Percentiles rank a stretch among this genome's conserved stretches.
These are phyloP conservation scores for Radopholus similis DNA, from an alignment of 1,140 invertebrate species.

Conservation along the genomic window DNA sequence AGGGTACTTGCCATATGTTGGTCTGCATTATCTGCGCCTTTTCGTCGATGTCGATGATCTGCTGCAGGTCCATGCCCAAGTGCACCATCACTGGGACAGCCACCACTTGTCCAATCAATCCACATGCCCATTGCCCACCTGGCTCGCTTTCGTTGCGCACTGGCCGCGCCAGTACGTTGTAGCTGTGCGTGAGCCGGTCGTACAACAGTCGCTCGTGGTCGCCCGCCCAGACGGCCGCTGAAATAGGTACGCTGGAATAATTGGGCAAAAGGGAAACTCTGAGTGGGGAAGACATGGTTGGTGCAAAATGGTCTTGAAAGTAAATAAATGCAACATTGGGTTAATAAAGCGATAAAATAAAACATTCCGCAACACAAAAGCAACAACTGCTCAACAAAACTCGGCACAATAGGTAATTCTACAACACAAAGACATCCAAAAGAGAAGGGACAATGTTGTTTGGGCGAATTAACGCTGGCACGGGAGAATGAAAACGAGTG, in stretches of 20 bases:
- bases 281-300: neutral
- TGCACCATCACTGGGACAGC: constrained; percentile 63
- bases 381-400: neutral
- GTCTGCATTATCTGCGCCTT: constrained; percentile 68
- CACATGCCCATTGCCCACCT: too few species aligned
- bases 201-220: constrained; percentile 66
- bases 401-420: too few species aligned
- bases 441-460: too few species aligned
- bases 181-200: constrained; percentile 64
- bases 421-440: too few species aligned
- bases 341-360: neutral
- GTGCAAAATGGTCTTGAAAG: neutral
- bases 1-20: constrained; percentile 68
- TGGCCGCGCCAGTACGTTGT: constrained; percentile 66
- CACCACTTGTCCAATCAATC: too few species aligned
- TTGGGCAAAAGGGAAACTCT: neutral
- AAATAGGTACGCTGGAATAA: constrained; percentile 9
- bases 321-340: neutral
- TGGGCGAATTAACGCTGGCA: too few species aligned
- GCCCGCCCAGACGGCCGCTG: constrained; percentile 46
- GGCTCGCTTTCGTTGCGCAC: constrained; percentile 65
- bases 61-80: constrained; percentile 67
- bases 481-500: too few species aligned
- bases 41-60: constrained; percentile 68
- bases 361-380: neutral